These are phyloP conservation scores for Pasiphila rectangulata DNA, from an alignment of 2,888 invertebrate species.

Conservation along the genomic window DNA sequence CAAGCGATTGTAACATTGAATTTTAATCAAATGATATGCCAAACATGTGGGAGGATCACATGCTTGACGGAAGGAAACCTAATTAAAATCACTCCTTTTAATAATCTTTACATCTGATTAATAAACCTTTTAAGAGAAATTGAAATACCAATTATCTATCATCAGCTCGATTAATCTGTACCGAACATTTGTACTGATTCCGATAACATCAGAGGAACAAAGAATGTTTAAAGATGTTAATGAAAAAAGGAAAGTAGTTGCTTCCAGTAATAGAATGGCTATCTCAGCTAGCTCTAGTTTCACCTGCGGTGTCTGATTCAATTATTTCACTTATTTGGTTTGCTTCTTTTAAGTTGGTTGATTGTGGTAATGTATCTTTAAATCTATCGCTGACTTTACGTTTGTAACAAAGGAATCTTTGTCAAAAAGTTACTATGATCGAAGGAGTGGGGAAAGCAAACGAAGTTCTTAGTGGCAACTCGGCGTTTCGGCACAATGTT, in stretches of 20 bases:
- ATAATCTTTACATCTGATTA: constrained; percentile 13
- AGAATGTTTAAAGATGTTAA: constrained; percentile 35
- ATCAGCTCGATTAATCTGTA: constrained; percentile 24
- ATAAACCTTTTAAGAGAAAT: constrained; percentile 23
- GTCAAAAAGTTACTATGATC: not conserved
- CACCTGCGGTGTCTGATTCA: constrained; percentile 53
- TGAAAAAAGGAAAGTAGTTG: constrained; percentile 49
- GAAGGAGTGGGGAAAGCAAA: too few relatives aligned
- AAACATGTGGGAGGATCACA: not conserved
- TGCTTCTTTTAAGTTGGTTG: constrained; percentile 21
- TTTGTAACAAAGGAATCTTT: not conserved
- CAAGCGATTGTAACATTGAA: not conserved
- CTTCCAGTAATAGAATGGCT: constrained; percentile 49
- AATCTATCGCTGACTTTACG: not conserved
- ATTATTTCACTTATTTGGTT: constrained; percentile 49
- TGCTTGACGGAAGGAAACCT: constrained; percentile 14
- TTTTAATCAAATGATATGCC: constrained; percentile 3
- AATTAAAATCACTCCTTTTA: constrained; percentile 12
- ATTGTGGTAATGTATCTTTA: constrained; percentile 14
- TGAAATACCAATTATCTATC: constrained; percentile 22
- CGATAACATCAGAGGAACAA: constrained; percentile 26
- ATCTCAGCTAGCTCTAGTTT: constrained; percentile 40
- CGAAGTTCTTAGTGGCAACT: too few relatives aligned
- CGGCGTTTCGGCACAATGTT: too few relatives aligned
- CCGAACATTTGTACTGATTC: constrained; percentile 21